Evolutionary conservation across 2,797 vertebrate genomes (phyloP).

Genomic region (Spea hammondii): DNA sequence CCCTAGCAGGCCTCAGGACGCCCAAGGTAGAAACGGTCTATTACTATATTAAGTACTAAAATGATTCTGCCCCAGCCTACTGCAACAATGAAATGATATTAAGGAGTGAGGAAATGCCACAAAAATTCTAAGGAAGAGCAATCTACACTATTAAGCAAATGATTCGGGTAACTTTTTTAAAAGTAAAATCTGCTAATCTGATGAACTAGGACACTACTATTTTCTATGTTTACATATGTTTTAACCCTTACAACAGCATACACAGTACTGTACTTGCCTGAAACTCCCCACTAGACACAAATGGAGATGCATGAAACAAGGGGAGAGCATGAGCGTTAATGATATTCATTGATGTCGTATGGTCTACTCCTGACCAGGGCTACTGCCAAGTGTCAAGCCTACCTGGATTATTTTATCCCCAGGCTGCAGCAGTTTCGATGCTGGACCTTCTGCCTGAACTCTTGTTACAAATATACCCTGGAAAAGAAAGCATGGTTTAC

Average conservation of each 20-base stretch:
- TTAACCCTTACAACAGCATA: neutral
- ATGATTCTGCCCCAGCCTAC: too few relatives aligned
- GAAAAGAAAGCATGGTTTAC: slow-evolving; percentile 50
- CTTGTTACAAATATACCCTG: slow-evolving; percentile 97
- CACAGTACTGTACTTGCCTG: slow-evolving; percentile 17
- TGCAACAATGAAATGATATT: too few relatives aligned
- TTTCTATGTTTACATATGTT: too few relatives aligned
- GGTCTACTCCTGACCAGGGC: neutral
- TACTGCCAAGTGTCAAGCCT: slow-evolving; percentile 43
- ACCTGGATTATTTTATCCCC: slow-evolving; percentile 98
- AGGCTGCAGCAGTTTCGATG: slow-evolving; percentile 89
- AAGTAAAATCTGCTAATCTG: too few relatives aligned
- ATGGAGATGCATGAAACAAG: slow-evolving; percentile 25
- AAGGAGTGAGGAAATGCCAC: too few relatives aligned
- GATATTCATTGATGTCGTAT: neutral
- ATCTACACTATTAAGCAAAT: too few relatives aligned
- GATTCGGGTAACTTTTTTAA: too few relatives aligned
- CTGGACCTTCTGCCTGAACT: slow-evolving; percentile 93
- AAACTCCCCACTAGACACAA: slow-evolving; percentile 19
- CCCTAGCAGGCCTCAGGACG: too few relatives aligned
- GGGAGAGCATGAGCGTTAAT: slow-evolving; percentile 14
- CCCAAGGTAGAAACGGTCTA: too few relatives aligned
- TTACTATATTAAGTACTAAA: too few relatives aligned
- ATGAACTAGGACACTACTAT: too few relatives aligned
- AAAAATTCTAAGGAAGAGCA: too few relatives aligned